Conservation (phyloP, 2,113 vertebrate species). For the Silurus asotus region DNA sequence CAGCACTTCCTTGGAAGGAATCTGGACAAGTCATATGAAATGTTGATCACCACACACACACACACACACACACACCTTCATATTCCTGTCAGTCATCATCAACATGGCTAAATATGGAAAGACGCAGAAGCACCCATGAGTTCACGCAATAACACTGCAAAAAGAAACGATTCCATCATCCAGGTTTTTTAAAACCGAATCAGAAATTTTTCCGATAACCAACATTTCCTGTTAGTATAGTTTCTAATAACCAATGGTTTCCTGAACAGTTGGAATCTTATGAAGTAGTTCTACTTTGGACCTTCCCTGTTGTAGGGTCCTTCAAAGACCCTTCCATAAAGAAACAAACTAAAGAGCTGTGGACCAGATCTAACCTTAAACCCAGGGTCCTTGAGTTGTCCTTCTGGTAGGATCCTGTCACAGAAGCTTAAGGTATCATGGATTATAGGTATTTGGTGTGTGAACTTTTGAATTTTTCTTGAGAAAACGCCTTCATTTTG, state of each 20-base stretch:
- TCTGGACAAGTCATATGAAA: constrained; percentile 21
- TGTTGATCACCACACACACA: constrained; percentile 13
- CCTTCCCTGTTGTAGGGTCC: too few relatives aligned
- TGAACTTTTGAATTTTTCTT: too few relatives aligned
- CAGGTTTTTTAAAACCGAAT: neutral
- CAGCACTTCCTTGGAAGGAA: constrained; percentile 12
- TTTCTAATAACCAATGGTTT: neutral
- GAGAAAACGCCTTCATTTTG: neutral
- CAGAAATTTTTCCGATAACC: neutral
- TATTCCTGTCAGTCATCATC: constrained; percentile 20
- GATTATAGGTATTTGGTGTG: neutral
- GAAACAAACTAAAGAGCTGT: too few relatives aligned
- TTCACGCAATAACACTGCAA: neutral
- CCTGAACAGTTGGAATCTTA: too few relatives aligned
- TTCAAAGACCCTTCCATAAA: too few relatives aligned
- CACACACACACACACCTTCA: constrained; percentile 16
- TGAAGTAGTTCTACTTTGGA: too few relatives aligned
- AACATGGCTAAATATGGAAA: neutral
- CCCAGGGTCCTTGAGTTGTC: too few relatives aligned
- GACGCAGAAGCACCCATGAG: neutral
- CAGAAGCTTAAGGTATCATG: neutral
- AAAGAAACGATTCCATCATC: neutral
- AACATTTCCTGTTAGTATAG: neutral
- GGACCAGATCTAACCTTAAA: too few relatives aligned
- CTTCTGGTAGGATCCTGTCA: too few relatives aligned